Percentiles rank a stretch among this genome's conserved stretches.
These are phyloP conservation scores for Phasia obesa DNA, from an alignment of 2,888 invertebrate species.

Conservation along the genomic window DNA sequence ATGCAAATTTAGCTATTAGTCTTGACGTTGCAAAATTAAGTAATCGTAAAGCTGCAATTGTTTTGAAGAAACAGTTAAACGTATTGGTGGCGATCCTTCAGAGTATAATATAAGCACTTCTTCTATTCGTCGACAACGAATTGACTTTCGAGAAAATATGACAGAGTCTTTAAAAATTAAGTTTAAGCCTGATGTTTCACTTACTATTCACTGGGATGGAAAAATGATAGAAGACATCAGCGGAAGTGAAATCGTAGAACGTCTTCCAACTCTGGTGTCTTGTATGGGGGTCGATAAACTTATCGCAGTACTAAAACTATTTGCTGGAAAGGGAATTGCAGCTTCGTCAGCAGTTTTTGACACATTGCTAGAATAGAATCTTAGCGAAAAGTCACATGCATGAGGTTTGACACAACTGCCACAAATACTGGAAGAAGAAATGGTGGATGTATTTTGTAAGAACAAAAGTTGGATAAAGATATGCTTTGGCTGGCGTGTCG, in stretches of 20 bases:
- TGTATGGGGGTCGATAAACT: constrained; percentile 45
- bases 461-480: constrained; percentile 40
- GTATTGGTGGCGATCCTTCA: constrained; percentile 15
- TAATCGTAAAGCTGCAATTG: constrained; percentile 8
- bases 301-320: constrained; percentile 28
- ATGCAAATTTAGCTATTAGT: not conserved
- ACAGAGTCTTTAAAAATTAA: constrained; percentile 11
- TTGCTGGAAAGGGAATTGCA: constrained; percentile 27
- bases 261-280: constrained; percentile 49
- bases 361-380: too few relatives aligned
- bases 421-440: constrained; percentile 47
- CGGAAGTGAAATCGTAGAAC: constrained; percentile 40
- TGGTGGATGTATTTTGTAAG: constrained; percentile 49
- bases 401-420: too few relatives aligned
- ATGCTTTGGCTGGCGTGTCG: constrained; percentile 53
- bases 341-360: too few relatives aligned
- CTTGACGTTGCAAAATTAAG: constrained; percentile 8
- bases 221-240: constrained; percentile 24
- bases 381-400: too few relatives aligned
- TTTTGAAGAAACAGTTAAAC: not conserved
- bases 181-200: constrained; percentile 7
- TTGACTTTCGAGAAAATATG: constrained; percentile 12
- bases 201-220: constrained; percentile 46
- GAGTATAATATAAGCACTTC: constrained; percentile 34
- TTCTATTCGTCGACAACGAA: constrained; percentile 34